Evolutionary conservation across 1,140 invertebrate species (phyloP), one percentile per base, ranked within the genome.

Genomic region (Trachymyrmex cornetzi): DNA sequence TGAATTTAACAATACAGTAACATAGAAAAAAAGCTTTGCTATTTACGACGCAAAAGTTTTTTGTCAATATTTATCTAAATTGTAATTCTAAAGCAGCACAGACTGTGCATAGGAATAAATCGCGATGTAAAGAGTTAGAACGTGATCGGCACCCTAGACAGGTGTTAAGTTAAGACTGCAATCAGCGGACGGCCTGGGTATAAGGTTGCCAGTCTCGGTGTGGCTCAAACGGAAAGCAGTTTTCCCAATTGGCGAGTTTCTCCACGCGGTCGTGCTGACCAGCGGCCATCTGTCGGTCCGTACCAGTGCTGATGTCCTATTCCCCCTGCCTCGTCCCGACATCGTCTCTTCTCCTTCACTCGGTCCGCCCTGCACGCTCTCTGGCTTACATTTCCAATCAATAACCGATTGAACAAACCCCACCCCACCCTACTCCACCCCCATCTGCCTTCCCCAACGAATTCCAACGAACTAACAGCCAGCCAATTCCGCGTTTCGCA

Each of bases 361-460:
- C 75, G 63, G 86, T 72, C 50, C 74, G 74, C 77, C 88, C 81
- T 48, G 57, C 77, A 61, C 72, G 44, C 79, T 86, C 74, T 84
- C 90, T 88, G 85, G 92, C 93, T 94, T 94, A 94, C 93, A 93
- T 94, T 94, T 94, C 93, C 93, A 95, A 95, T 94, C 94, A 95
- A 95, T 95, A 94, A 95, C 92, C 94, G 93, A 95, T 95, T 95
- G 94, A 94, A 94, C 92, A 90, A 88, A 91, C 92, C 89, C 92
- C 91, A 90, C 72, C 89, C 19, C 24, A 69, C 22, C 22, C 59
- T 38, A 66, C 27, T 24, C 82, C 48, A 85, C 89, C 91, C 86
- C 81, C 85, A 85, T 87, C 88, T 89, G 80, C 87, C 72, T 79
- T 87, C 50, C 57, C 74, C 57, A 72, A 91, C 91, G 87, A 91